Evolutionary conservation across 2,113 vertebrate genomes (phyloP), one percentile per base, ranked within the genome.

Genomic region (Nothoprocta pentlandii): DNA sequence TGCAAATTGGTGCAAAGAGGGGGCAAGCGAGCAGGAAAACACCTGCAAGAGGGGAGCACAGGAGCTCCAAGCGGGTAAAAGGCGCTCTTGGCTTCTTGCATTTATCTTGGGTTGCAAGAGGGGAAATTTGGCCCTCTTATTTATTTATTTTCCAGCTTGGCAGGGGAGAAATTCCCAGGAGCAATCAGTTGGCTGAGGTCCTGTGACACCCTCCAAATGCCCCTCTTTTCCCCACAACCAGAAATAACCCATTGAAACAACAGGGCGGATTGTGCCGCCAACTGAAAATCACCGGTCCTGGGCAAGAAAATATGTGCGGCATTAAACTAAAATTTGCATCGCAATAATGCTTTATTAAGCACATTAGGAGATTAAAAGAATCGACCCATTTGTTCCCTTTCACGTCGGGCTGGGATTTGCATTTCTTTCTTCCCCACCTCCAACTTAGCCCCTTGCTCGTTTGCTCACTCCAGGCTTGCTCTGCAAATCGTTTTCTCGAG

Each of bases 261-360:
- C 94, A 85, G 56, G 0, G 23, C 0, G 58, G 47, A 59, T 80
- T 85, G 93, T 92, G 82, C 67, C 42, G 64, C 94, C 83, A 21
- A 63, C 79, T 66, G 49, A 82, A 91, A 97, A 96, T 92, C 64
- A 92, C 95, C 75, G 6, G 81, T 90, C 42, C 47, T 21, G 21
- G 49, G 21, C 49, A 22, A 49, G 49, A 92, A 90, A 94, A 94
- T 87, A 91, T 61, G 89, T 79, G 42, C 62, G 70, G 85, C 93
- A 81, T 94, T 95, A 93, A 93, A 92, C 93, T 81, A 85, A 89
- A 94, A 97, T 97, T 94, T 96, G 92, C 95, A 96, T 93, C 6
- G 94, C 68, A 80, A 97, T 94, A 92, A 97, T 95, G 88, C 94
- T 94, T 95, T 94, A 95, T 94, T 85, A 95, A 95, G 94, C 94